These are phyloP conservation scores for Otus sunia DNA, from an alignment of 2,113 vertebrate species.

Conservation along the genomic window DNA sequence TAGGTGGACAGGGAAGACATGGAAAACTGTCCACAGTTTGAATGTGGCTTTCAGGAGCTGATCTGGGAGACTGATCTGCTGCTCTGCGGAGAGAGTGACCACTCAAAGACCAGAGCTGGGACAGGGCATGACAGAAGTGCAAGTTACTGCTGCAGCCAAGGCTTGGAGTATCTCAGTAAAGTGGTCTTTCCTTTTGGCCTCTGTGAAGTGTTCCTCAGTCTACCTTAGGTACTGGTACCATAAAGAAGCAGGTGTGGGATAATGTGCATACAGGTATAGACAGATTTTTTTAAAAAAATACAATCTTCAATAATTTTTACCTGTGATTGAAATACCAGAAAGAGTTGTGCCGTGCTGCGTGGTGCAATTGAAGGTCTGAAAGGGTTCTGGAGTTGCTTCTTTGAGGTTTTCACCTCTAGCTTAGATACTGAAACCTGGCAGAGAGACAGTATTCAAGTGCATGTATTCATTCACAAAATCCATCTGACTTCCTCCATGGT, in stretches of 20 bases:
- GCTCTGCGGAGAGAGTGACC: background rate
- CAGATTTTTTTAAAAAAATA: background rate
- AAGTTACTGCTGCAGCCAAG: background rate
- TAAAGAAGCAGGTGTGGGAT: background rate
- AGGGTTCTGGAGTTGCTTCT: slow-evolving; percentile 27
- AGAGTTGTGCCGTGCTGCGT: background rate
- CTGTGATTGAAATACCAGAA: slow-evolving; percentile 9
- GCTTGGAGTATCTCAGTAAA: background rate
- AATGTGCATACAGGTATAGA: background rate
- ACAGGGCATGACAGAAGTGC: background rate
- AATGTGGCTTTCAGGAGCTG: accelerated
- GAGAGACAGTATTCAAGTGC: background rate
- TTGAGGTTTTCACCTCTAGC: slow-evolving; percentile 14
- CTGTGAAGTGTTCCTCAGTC: background rate
- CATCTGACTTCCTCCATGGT: background rate
- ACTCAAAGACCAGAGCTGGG: background rate
- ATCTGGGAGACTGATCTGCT: background rate
- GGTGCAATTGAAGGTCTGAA: slow-evolving; percentile 49
- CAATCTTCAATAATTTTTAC: background rate
- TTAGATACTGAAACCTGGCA: slow-evolving; percentile 8
- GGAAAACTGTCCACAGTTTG: background rate
- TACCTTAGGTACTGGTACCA: background rate
- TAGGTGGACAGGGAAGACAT: background rate
- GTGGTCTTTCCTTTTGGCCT: background rate
- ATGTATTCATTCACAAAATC: background rate